Base-by-base conservation (phyloP, 2,888 invertebrate species). In the Drosophila maculinotata region DNA sequence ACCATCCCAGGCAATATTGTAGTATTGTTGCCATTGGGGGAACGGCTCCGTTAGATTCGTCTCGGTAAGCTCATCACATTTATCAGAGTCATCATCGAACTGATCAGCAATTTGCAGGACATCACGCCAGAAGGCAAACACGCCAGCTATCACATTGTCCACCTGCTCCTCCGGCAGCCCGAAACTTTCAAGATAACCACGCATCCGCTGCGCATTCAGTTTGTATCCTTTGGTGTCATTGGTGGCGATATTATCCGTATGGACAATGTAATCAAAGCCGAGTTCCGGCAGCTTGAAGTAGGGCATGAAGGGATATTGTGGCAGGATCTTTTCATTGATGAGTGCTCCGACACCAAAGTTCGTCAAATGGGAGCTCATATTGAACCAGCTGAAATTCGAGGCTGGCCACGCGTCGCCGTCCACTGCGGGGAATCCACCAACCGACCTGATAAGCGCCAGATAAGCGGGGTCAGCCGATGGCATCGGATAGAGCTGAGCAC, bases 341-440 rank as follows among this genome's bases (percentile, higher is more conserved):
- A 90, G 56, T 0, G 78, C 81, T 0, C 28, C 14, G 9, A 65
- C 64, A 0, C 89, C 90, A 30, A 82, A 91, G 30, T 89, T 90
- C 0, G 81, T 83, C 9, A 90, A 69, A 26, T 90, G 80, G 5
- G 91, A 76, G 52, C 87, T 90, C 90, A 90, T 91, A 47, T 90
- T 91, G 26, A 90, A 89, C 91, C 91, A 90, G 52, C 88, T 84
- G 20, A 91, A 90, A 3, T 69, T 76, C 2, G 79, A 58, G 1
- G 79, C 60, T 15, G 77, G 65, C 90, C 88, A 86, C 38, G 89
- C 82, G 0, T 69, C 47, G 1, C 87, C 57, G 17, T 90, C 85
- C 0, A 91, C 64, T 0, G 91, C 91, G 2, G 90, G 90, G 47
- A 91, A 91, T 1, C 90, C 90, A 47, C 91, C 90, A 38, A 90